Percentiles rank a stretch among this genome's conserved stretches.
Evolutionary conservation across 2,113 vertebrate genomes (phyloP).

Genomic region (Sphyrna mokarran): DNA sequence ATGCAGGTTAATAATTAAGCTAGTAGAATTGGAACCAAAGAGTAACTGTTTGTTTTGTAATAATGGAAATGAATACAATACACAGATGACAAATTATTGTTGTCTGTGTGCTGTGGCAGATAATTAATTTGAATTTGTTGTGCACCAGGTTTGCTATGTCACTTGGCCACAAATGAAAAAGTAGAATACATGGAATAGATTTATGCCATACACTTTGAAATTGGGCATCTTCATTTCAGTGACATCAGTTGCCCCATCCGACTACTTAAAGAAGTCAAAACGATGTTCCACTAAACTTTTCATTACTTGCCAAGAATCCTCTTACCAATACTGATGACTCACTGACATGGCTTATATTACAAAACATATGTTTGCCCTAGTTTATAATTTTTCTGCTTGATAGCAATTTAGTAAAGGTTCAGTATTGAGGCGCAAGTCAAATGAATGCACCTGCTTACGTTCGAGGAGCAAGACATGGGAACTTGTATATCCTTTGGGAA

Average conservation of each 20-base stretch:
- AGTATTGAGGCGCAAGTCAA: neutral
- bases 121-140: neutral
- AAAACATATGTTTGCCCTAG: neutral
- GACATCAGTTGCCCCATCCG: conserved; percentile 75
- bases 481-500: neutral
- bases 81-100: neutral
- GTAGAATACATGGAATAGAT: neutral
- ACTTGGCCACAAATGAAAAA: neutral
- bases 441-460: neutral
- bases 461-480: neutral
- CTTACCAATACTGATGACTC: neutral
- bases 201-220: conserved; percentile 46
- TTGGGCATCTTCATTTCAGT: conserved; percentile 58
- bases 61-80: neutral
- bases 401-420: conserved; percentile 8
- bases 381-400: neutral
- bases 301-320: conserved; percentile 34
- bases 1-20: neutral
- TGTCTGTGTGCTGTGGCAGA: neutral
- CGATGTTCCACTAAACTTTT: conserved; percentile 47
- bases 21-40: neutral
- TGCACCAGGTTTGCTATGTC: neutral
- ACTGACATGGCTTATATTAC: neutral
- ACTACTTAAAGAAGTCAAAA: conserved; percentile 52
- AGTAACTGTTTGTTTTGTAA: neutral